Conservation (phyloP, 2,113 vertebrate genomes). For the Clinocottus analis region DNA sequence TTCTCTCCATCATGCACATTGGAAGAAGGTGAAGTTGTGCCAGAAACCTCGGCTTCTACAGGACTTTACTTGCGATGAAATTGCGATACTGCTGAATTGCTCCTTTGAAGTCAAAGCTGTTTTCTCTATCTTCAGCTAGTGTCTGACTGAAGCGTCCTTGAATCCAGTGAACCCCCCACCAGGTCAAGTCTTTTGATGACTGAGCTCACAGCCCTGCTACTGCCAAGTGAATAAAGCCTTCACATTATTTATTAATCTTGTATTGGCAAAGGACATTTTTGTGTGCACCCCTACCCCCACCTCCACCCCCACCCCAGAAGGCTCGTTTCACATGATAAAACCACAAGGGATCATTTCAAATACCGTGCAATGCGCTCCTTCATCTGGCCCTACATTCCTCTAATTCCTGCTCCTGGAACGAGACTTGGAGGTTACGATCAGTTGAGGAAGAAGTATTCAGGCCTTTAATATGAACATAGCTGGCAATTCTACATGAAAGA, state of each 20-base stretch:
- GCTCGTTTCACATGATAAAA: background rate
- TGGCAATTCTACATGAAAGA: background rate
- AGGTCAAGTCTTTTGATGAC: background rate
- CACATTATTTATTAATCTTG: background rate
- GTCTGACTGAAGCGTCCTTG: background rate
- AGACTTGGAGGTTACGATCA: background rate
- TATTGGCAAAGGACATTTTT: background rate
- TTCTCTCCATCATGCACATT: no score
- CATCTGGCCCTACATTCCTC: slow-evolving; percentile 21
- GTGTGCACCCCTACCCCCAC: no score
- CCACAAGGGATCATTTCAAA: background rate
- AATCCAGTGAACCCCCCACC: background rate
- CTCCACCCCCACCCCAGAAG: background rate
- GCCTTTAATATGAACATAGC: background rate
- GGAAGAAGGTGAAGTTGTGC: background rate
- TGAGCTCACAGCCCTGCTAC: background rate
- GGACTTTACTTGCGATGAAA: background rate
- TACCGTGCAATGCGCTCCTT: no score
- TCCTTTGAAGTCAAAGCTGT: background rate
- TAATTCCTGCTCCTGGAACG: slow-evolving; percentile 29
- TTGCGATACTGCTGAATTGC: background rate
- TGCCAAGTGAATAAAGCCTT: background rate
- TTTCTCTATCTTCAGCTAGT: background rate
- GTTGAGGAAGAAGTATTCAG: background rate
- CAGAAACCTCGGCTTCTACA: background rate